Base-by-base conservation (phyloP, 2,113 vertebrate species). In the Cyprinodon variegatus region DNA sequence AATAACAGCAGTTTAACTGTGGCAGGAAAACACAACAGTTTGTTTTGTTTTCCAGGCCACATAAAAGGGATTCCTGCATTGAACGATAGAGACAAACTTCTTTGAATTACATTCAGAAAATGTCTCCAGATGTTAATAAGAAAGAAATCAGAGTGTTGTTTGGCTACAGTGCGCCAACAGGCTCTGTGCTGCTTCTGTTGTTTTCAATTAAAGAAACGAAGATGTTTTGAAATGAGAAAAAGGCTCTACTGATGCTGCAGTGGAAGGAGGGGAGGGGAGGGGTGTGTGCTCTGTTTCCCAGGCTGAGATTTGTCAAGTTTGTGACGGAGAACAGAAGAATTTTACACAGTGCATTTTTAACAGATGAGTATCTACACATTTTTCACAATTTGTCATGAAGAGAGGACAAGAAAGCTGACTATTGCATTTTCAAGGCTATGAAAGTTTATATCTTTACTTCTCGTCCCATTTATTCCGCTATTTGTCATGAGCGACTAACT, bases 1-100 rank as follows among this genome's bases (percentile, higher is more conserved):
- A 82, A 79, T 76, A 79, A 82, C 22, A 22, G 74, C 53, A 73
- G 77, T 82, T 86, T 76, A 87, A 86, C 60, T 80, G 68, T n/a
- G 38, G 59, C 72, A 81, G 68, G 72, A 81, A 88, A 89, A 86
- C 81, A 81, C 72, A 88, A 79, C 82, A 76, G 37, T 40, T 17
- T 14, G 22, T 39, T 69, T 68, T 68, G 71, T 79, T 65, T 48
- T 76, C 75, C 70, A 50, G 40, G 82, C 89, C 90, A 91, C 89
- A 86, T 91, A 81, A 88, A 76, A 87, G 62, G 73, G 63, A 85
- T 91, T 78, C 74, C 69, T 70, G 12, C 64, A 76, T 46, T 71
- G 40, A 84, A 46, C 61, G 86, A 85, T 83, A 46, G 78, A 89
- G 65, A 65, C 88, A 88, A 83, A 72, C 64, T 68, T 87, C 74